phyloP scores from a whole-genome alignment of 2,113 vertebrate species.

The Cephalopterus ornatus region DNA sequence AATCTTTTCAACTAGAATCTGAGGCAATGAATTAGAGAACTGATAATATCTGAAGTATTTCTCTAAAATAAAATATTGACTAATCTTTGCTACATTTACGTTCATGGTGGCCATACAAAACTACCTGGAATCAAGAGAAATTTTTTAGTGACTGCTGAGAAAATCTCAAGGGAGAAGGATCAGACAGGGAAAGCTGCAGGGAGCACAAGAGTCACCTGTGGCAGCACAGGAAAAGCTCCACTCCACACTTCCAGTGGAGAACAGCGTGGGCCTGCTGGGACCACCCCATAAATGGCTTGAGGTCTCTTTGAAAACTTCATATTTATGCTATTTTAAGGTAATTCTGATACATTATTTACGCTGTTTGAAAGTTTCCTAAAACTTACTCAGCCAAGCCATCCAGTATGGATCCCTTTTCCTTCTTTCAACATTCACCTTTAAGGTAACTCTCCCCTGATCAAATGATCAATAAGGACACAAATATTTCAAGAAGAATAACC shows the following conservation, averaged over 20 bases:
- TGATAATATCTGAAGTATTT: background rate
- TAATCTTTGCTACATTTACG: background rate
- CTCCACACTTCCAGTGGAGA: background rate
- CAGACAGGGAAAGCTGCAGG: background rate
- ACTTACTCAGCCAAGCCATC: background rate
- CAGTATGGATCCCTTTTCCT: background rate
- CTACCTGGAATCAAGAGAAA: background rate
- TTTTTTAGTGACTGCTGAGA: background rate
- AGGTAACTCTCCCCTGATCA: background rate
- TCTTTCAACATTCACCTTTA: background rate
- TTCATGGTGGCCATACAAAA: background rate
- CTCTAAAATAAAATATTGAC: background rate
- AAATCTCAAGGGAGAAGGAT: background rate
- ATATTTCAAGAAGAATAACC: background rate
- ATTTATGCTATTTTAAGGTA: conserved; percentile 12
- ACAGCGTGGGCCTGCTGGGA: background rate
- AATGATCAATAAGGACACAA: conserved; percentile 3
- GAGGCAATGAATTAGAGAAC: background rate
- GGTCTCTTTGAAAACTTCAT: background rate
- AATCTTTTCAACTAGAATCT: background rate
- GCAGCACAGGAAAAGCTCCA: background rate
- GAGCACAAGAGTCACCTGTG: background rate
- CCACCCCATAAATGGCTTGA: background rate
- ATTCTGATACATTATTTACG: conserved; percentile 22
- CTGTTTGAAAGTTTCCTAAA: conserved; percentile 3